phyloP scores from a whole-genome alignment of 1,140 invertebrate genomes.

The Musca domestica region DNA sequence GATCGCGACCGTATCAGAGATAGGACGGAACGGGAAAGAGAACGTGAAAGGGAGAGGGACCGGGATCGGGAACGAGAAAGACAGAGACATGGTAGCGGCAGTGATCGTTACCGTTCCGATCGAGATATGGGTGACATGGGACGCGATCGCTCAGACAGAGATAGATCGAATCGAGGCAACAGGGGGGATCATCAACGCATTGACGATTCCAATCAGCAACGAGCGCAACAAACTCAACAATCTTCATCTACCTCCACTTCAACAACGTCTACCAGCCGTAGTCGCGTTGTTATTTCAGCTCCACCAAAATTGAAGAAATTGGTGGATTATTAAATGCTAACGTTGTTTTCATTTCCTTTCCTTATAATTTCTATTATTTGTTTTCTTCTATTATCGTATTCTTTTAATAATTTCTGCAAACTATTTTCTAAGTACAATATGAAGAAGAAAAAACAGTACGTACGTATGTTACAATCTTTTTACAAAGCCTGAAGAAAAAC shows the following conservation, averaged over 20 bases:
- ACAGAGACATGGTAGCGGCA: constrained; percentile 1
- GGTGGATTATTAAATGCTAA: constrained; percentile 44
- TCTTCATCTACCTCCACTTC: constrained; percentile 1
- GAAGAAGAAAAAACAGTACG: background rate
- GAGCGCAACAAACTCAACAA: background rate
- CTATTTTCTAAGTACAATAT: constrained; percentile 1
- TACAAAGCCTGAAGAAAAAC: no score
- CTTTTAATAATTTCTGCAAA: background rate
- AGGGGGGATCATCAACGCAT: background rate
- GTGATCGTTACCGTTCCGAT: background rate
- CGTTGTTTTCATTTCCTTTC: no score
- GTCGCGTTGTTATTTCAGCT: constrained; percentile 47
- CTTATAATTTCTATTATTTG: background rate
- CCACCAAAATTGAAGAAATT: constrained; percentile 51
- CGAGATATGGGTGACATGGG: background rate
- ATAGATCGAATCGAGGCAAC: constrained; percentile 18
- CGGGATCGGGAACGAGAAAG: constrained; percentile 10
- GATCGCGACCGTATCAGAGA: constrained; percentile 23
- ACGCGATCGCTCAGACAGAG: constrained; percentile 10
- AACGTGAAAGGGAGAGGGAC: constrained; percentile 16
- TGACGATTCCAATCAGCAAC: background rate
- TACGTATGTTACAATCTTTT: no score
- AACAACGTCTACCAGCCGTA: constrained; percentile 34
- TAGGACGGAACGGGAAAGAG: background rate
- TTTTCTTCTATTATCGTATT: background rate